Evolutionary conservation across 2,888 invertebrate genomes (phyloP), one percentile per base, ranked within the genome.

Genomic region (Yponomeuta plumbellus): DNA sequence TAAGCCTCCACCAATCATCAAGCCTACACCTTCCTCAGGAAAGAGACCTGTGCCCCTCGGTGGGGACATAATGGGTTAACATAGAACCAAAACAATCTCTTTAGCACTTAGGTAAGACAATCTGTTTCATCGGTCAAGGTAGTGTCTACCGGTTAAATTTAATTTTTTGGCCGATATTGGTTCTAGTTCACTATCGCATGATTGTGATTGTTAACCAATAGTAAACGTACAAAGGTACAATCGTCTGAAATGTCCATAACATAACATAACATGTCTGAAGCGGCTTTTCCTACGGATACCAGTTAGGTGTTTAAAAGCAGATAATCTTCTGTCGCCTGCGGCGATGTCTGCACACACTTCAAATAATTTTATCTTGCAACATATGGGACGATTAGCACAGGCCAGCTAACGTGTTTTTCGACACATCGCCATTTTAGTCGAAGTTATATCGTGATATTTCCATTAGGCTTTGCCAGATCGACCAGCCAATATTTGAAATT

Each of bases 331-430:
- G 17, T 52, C 44, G 44, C 44, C 44, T 52, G 13, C 13, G 17
- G 44, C 17, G 17, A 52, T 52, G 17, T 52, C 17, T 52, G 13
- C 3, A 13, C 44, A 17, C 1, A 13, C 44, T 5, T 34, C 5
- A 52, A 5, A 52, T 13, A 6, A 13, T 52, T 13, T 52, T 52
- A 52, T 52, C 17, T 52, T 17, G 3, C 44, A 52, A 52, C 44
- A 13, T 17, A 17, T 34, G 5, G 13, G 3, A 2, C 44, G 13
- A 39, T 65, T 65, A 65, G 39, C 65, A 65, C 65, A 59, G 40
- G 3, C 40, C 40, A 10, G 65, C 65, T 65, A 65, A 65, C 59
- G 8, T 59, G 65, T 20, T 65, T 65, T 59, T 65, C 21, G 58
- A 20, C 39, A 65, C 40, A 39, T 39, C 64, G 52, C 57, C 57